These are phyloP conservation scores for Macrochelys suwanniensis DNA, from an alignment of 2,797 vertebrate species.

Conservation along the genomic window DNA sequence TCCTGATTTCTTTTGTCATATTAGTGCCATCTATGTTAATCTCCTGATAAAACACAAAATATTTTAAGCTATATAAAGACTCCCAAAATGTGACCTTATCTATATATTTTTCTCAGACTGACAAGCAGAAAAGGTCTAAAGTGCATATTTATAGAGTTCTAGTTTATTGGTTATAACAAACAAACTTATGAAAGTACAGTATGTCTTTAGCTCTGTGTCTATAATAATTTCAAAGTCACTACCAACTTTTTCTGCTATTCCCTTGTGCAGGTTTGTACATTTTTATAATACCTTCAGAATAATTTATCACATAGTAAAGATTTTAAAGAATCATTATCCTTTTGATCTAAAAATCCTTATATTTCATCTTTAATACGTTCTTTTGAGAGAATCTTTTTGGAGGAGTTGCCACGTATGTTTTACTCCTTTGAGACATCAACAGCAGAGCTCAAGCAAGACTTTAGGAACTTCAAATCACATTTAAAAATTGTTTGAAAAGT, in stretches of 20 bases:
- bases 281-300: slow-evolving; percentile 84
- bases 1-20: background rate
- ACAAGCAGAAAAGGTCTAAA: background rate
- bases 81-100: background rate
- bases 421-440: slow-evolving; percentile 78
- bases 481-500: slow-evolving; percentile 62
- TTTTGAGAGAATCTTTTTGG: slow-evolving; percentile 80
- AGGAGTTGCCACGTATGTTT: slow-evolving; percentile 80
- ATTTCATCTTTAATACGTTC: slow-evolving; percentile 87
- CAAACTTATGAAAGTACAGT: slow-evolving; percentile 4
- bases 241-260: slow-evolving; percentile 70
- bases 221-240: slow-evolving; percentile 80
- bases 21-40: background rate
- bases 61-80: background rate
- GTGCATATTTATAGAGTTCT: background rate
- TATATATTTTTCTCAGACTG: background rate
- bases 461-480: slow-evolving; percentile 69
- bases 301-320: slow-evolving; percentile 86
- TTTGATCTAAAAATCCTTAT: slow-evolving; percentile 88
- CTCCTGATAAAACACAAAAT: background rate
- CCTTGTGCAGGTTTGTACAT: slow-evolving; percentile 77
- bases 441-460: slow-evolving; percentile 69
- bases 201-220: slow-evolving; percentile 40
- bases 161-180: background rate
- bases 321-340: slow-evolving; percentile 85